phyloP scores from a whole-genome alignment of 2,797 vertebrate species.

The Merluccius polli region DNA sequence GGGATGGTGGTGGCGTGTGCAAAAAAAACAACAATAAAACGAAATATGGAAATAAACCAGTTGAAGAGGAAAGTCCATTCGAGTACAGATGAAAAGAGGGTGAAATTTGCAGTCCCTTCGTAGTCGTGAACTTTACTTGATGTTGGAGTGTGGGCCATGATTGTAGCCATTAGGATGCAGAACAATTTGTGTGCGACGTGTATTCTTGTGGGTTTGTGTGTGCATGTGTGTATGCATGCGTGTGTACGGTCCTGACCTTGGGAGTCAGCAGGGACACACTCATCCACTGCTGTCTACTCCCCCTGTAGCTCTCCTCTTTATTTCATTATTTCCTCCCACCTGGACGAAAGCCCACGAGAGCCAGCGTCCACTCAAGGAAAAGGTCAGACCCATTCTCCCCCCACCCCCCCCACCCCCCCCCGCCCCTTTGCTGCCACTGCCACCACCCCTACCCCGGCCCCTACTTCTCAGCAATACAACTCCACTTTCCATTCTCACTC shows the following conservation, averaged over 20 bases:
- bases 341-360: conserved; percentile 53
- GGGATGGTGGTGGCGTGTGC: neutral
- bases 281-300: conserved; percentile 51
- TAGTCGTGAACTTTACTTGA: conserved; percentile 62
- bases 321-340: conserved; percentile 47
- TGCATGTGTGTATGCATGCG: conserved; percentile 7
- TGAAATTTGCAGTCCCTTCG: conserved; percentile 51
- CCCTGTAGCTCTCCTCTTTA: conserved; percentile 35
- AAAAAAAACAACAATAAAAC: neutral
- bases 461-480: neutral
- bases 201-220: neutral
- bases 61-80: neutral
- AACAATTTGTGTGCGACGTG: neutral
- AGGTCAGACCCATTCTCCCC: conserved; percentile 63
- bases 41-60: neutral
- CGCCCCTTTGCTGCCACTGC: conserved; percentile 1
- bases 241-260: conserved; percentile 46
- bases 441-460: neutral
- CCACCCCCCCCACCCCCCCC: conserved; percentile 23
- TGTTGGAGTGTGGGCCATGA: conserved; percentile 46
- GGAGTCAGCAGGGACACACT: conserved; percentile 57
- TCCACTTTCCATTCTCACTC: conserved; percentile 6
- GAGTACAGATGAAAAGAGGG: conserved; percentile 11
- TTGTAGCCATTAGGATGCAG: conserved; percentile 50
- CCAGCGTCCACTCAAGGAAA: conserved; percentile 60